phyloP scores from a whole-genome alignment of 2,113 vertebrate species.

The Chionomys nivalis region DNA sequence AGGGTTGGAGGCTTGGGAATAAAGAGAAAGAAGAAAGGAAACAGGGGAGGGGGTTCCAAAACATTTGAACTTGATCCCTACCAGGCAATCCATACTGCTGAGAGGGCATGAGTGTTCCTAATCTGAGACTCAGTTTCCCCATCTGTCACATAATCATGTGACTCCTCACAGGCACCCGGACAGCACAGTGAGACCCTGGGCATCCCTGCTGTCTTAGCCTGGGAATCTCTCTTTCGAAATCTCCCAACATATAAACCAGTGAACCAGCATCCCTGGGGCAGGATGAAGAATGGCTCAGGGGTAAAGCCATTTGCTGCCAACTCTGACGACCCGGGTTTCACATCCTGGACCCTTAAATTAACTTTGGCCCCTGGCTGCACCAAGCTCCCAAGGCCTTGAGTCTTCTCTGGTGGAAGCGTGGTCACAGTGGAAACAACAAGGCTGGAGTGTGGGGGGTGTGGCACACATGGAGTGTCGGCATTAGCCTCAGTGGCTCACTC shows the following conservation, averaged over 20 bases:
- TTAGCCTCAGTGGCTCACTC: neutral
- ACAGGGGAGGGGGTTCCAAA: neutral
- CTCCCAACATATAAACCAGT: neutral
- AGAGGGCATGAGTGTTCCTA: neutral
- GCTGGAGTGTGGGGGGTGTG: neutral
- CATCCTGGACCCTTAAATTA: neutral
- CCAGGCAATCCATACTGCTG: too few relatives aligned
- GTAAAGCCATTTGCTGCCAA: neutral
- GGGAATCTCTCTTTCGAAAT: neutral
- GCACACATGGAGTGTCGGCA: neutral
- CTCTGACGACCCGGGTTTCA: neutral
- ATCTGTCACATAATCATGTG: neutral
- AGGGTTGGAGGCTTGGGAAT: neutral
- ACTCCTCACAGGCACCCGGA: rapidly evolving
- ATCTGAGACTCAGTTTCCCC: constrained; percentile 4
- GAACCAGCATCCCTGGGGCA: neutral
- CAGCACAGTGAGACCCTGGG: rapidly evolving
- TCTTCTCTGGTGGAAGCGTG: neutral
- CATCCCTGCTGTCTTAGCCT: neutral
- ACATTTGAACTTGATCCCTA: neutral
- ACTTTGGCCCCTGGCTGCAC: neutral
- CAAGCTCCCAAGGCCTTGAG: constrained; percentile 23
- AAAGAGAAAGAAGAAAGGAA: neutral
- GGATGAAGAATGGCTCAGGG: neutral
- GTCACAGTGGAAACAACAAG: neutral